Base-by-base conservation (phyloP, 2,113 vertebrate genomes). In the Nothoprocta pentlandii region DNA sequence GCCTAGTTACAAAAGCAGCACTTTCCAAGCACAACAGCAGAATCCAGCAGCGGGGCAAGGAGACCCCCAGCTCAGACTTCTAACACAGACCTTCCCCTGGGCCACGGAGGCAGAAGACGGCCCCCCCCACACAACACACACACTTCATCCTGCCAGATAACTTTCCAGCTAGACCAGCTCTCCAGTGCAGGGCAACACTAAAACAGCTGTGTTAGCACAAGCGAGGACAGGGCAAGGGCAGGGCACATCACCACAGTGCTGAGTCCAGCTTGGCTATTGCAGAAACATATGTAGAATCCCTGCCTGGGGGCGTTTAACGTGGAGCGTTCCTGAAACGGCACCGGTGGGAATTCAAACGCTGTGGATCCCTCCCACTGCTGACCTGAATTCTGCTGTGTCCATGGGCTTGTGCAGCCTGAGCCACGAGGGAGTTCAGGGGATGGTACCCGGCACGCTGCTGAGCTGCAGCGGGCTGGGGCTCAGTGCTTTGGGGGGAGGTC, bases 341-440 rank as follows among this genome's bases (percentile, higher is more conserved):
- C 15, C 19, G 42, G 4, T 44, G 42, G 19, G 22, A 5, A 22
- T 58, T 19, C 20, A 42, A 5, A 68, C 17, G 3, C 70, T 10
- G 59, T 25, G 61, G 30, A 81, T 22, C 30, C 63, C 32, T 39
- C 36, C 46, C n/a, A n/a, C 12, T 19, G 51, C 56, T 59, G 36
- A 87, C 13, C 15, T 0, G 3, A 89, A 56, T 14, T 85, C 82
- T 80, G 46, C 54, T 54, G 51, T 77, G 5, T 7, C 12, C 10
- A 30, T 8, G 44, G 46, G 67, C 36, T 73, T 47, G n/a, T n/a
- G 47, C 58, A 68, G 62, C 16, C 25, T 44, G 23, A 20, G 41
- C 46, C 0, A 3, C 21, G 79, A 73, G 6, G 0, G 1, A 54
- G 39, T 41, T 46, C 39, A 8, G 12, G n/a, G 66, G 59, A 5